Percentiles rank a stretch among this genome's conserved stretches.
Conservation (phyloP, 2,888 invertebrate species). For the Polydrusus tereticollis region DNA sequence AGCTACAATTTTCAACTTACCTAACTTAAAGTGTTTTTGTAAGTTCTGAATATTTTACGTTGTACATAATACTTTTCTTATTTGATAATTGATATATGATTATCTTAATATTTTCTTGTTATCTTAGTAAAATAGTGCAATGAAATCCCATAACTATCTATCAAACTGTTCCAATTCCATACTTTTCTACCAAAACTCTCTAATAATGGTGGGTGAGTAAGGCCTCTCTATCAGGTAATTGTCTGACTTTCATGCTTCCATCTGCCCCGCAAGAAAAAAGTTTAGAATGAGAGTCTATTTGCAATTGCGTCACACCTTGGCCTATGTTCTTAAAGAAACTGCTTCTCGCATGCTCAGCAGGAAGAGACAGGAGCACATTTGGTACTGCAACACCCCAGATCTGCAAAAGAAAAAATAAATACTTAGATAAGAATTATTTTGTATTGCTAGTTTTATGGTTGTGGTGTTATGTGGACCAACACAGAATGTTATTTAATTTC, state of each 20-base stretch:
- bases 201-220: slow-evolving; percentile 58
- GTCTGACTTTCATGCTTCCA: slow-evolving; percentile 97
- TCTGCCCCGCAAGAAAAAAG: slow-evolving; percentile 99
- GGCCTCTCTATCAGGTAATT: slow-evolving; percentile 84
- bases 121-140: neutral
- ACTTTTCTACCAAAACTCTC: neutral
- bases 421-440: neutral
- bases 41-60: neutral
- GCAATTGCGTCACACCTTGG: slow-evolving; percentile 95
- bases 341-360: slow-evolving; percentile 94
- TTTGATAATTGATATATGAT: neutral
- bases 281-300: slow-evolving; percentile 89
- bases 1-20: no score
- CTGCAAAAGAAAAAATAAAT: slow-evolving; percentile 69
- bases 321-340: slow-evolving; percentile 98
- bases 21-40: neutral
- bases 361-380: slow-evolving; percentile 87
- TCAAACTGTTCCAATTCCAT: neutral
- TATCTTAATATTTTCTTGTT: neutral
- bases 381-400: slow-evolving; percentile 94
- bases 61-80: neutral
- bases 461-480: no score
- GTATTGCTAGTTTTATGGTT: neutral
- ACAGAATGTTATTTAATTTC: no score
- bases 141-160: neutral